Evolutionary conservation across 2,797 vertebrate genomes (phyloP).

Genomic region (Aldrovandia affinis): DNA sequence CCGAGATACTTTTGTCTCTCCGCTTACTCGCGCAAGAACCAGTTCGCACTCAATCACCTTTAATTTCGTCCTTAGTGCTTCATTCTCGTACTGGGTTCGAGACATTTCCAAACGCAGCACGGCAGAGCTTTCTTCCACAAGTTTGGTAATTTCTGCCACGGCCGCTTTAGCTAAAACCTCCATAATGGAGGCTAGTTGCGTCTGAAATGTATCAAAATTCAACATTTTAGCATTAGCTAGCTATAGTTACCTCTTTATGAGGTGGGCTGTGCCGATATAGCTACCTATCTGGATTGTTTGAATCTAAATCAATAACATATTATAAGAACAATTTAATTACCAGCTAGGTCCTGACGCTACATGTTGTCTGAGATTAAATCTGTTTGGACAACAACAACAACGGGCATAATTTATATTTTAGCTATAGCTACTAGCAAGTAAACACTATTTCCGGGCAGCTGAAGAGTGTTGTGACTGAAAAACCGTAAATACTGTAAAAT

Average conservation of each 20-base stretch:
- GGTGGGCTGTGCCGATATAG: background rate
- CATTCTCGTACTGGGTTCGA: conserved; percentile 68
- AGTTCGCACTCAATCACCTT: conserved; percentile 68
- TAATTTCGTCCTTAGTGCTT: conserved; percentile 64
- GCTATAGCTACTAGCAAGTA: background rate
- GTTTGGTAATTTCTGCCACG: conserved; percentile 68
- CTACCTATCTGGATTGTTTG: background rate
- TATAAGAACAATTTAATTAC: background rate
- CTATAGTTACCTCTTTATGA: background rate
- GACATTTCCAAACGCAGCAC: conserved; percentile 67
- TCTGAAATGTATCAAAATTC: conserved; percentile 53
- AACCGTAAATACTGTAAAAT: conserved; percentile 20
- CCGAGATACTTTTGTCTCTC: conserved; percentile 35
- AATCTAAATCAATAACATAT: background rate
- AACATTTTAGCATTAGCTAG: conserved; percentile 50
- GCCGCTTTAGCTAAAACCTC: conserved; percentile 71
- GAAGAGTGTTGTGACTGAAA: background rate
- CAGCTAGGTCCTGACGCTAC: background rate
- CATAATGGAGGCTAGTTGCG: conserved; percentile 71
- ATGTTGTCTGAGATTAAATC: background rate
- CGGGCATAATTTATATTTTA: no score
- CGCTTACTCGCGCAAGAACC: conserved; percentile 55
- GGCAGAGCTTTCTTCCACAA: conserved; percentile 70
- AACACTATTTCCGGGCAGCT: conserved; percentile 16
- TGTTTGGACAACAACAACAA: background rate